Evolutionary conservation across 2,888 invertebrate genomes (phyloP).

Genomic region (Pammene fasciana): DNA sequence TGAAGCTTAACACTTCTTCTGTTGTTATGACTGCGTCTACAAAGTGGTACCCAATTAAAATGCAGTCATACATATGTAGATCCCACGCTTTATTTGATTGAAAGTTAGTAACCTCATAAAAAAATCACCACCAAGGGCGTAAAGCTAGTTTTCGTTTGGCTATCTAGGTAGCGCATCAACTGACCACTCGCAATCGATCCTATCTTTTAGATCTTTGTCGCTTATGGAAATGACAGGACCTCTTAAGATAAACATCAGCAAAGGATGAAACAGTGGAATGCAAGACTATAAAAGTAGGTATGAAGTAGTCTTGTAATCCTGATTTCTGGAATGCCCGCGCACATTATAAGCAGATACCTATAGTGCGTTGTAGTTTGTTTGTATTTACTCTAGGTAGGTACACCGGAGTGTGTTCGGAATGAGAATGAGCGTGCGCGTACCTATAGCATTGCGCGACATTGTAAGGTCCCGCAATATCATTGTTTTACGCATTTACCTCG

Average conservation of each 20-base stretch:
- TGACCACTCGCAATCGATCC: conserved; percentile 14
- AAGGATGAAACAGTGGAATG: conserved; percentile 48
- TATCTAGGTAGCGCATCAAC: conserved; percentile 9
- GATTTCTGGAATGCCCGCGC: conserved; percentile 69
- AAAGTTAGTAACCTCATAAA: conserved; percentile 9
- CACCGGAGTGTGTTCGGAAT: conserved; percentile 57
- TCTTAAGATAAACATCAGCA: conserved; percentile 51
- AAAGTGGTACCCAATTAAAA: conserved; percentile 1
- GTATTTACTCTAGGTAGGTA: conserved; percentile 49
- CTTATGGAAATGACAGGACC: conserved; percentile 40
- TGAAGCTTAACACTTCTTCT: background rate
- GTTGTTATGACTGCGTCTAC: conserved; percentile 1
- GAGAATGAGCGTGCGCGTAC: conserved; percentile 53
- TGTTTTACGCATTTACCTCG: conserved; percentile 32
- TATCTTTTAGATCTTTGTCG: conserved; percentile 36
- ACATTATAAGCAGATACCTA: conserved; percentile 43
- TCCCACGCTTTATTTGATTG: conserved; percentile 13
- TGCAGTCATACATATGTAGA: conserved; percentile 1
- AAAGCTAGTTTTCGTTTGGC: conserved; percentile 31
- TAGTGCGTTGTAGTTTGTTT: conserved; percentile 64
- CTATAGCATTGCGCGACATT: conserved; percentile 47
- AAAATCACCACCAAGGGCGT: conserved; percentile 20
- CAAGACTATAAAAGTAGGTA: conserved; percentile 50
- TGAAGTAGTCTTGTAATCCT: conserved; percentile 55
- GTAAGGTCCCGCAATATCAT: conserved; percentile 45